Base-by-base conservation (phyloP, 1,140 invertebrate species). In the Listronotus bonariensis region DNA sequence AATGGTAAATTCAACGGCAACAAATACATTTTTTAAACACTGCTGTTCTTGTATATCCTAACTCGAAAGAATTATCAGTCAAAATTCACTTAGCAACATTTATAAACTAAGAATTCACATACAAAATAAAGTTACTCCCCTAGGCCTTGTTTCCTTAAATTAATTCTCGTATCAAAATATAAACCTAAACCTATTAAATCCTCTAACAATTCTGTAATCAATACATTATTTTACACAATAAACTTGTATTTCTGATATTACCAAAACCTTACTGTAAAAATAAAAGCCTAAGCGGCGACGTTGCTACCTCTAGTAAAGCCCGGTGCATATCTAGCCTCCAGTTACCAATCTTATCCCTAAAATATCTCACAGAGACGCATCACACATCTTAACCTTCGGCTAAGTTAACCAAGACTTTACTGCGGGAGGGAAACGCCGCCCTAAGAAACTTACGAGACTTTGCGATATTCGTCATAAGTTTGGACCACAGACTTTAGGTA, bases 221-320 rank as follows among this genome's bases (percentile, higher is more conserved):
- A 58, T 46, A 58, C 52, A 65, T 55, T 26, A 26, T 26, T 65
- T 42, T 17, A 17, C 14, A n/a, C 6, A 45, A 26, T 26, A 26
- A 26, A 26, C 20, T 1, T 26, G 57, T 34, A 46, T 32, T 40
- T 32, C n/a, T 31, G 62, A 51, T 34, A 57, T 56, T 58, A 64
- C 66, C 66, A 48, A 64, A 58, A 57, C 66, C 60, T 68, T 68
- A 68, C 54, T 67, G 57, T 64, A 64, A 68, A 68, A 63, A 59
- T 49, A 34, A 38, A 45, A 52, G 20, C 34, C 34, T 36, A 36
- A 36, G 34, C 11, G 34, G 34, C 11, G 34, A 7, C 34, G 18
- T 36, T 36, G 11, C 34, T 1, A 36, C 11, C 31, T 9, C 26
- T 26, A 6, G 2, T 26, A 17, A 14, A 51, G 26, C 18, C 20